Conservation (phyloP, 2,113 vertebrate species). For the Erinaceus europaeus region DNA sequence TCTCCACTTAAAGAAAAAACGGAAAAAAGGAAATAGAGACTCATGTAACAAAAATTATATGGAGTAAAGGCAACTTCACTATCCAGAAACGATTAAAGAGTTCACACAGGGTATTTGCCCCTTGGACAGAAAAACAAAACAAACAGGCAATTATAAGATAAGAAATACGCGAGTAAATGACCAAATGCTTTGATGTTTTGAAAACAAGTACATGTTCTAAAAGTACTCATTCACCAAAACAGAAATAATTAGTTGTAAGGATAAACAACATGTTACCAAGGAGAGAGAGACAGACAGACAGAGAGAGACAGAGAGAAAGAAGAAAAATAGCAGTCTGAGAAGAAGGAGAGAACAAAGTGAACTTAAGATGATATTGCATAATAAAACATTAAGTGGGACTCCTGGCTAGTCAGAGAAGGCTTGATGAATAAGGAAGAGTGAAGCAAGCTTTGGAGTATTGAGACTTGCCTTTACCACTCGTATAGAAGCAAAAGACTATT, state of each 20-base stretch:
- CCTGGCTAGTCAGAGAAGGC: background rate
- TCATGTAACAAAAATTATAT: background rate
- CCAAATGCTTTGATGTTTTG: conserved; percentile 47
- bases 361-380: background rate
- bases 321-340: background rate
- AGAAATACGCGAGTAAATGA: conserved; percentile 36
- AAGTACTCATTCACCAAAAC: conserved; percentile 38
- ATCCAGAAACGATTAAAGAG: background rate
- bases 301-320: conserved; percentile 10
- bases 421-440: background rate
- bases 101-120: background rate
- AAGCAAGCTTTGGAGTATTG: background rate
- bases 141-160: conserved; percentile 51
- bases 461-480: background rate
- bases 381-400: background rate
- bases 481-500: background rate
- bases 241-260: conserved; percentile 15
- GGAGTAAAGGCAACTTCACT: background rate
- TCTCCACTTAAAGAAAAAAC: background rate
- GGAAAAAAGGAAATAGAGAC: too few relatives aligned
- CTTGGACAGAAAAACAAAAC: conserved; percentile 30
- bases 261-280: conserved; percentile 40
- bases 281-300: conserved; percentile 16
- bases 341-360: conserved; percentile 7
- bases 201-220: conserved; percentile 42